Percentiles rank a stretch among this genome's conserved stretches.
Conservation (phyloP, 1,140 invertebrate species). For the Drosophila kohkoa region DNA sequence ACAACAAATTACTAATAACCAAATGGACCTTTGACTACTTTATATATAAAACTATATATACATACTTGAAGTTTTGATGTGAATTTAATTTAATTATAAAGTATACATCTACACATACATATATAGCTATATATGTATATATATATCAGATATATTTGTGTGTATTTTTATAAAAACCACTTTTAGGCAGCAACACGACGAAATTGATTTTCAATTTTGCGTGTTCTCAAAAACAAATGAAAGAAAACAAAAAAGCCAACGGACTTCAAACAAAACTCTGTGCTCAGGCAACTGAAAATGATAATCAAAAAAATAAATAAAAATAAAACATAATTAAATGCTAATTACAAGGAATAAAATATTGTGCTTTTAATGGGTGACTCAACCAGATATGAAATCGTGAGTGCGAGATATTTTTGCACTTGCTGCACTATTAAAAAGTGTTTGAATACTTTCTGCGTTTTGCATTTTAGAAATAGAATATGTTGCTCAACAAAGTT, state of each 20-base stretch:
- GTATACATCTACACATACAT: slow-evolving; percentile 9
- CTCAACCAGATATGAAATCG: neutral
- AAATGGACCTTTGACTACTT: slow-evolving; percentile 55
- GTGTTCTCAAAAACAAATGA: slow-evolving; percentile 17
- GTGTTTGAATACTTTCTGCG: neutral
- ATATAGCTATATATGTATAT: slow-evolving; percentile 15
- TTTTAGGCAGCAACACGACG: neutral
- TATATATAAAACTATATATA: slow-evolving; percentile 17
- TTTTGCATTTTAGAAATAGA: too few species aligned
- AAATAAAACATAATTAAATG: slow-evolving; percentile 32
- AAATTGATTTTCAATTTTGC: slow-evolving; percentile 2
- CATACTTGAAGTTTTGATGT: slow-evolving; percentile 60
- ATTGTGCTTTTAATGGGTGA: slow-evolving; percentile 24
- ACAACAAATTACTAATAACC: slow-evolving; percentile 53
- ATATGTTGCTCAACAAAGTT: too few species aligned
- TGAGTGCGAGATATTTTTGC: neutral
- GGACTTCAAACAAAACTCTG: slow-evolving; percentile 47
- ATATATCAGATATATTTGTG: slow-evolving; percentile 34
- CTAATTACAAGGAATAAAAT: slow-evolving; percentile 48
- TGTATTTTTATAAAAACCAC: slow-evolving; percentile 51
- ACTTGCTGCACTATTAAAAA: neutral
- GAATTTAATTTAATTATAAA: slow-evolving; percentile 55
- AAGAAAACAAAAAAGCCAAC: slow-evolving; percentile 14
- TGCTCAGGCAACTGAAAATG: slow-evolving; percentile 67
- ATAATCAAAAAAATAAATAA: slow-evolving; percentile 61